A percentile compares a stretch with the other conserved stretches of the same genome.
These are phyloP conservation scores for Agrotis clavis DNA, from an alignment of 2,888 invertebrate genomes.

Conservation along the genomic window DNA sequence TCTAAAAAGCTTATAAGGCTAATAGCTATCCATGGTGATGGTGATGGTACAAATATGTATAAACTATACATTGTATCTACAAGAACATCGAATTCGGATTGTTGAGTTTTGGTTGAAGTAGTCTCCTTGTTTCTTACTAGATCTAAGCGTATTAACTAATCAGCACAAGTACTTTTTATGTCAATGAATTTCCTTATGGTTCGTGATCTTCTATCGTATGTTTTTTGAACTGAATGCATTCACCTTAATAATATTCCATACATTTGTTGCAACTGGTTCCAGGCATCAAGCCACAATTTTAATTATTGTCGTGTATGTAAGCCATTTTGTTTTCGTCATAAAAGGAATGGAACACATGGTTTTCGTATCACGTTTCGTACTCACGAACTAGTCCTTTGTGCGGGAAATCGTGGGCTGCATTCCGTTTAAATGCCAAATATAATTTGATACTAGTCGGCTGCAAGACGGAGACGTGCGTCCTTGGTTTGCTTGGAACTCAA, in stretches of 20 bases:
- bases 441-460: constrained; percentile 44
- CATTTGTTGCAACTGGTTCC: background rate
- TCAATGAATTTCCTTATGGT: background rate
- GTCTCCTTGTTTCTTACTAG: background rate
- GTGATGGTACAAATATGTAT: too few relatives aligned
- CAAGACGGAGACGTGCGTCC: constrained; percentile 32
- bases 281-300: background rate
- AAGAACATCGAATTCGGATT: too few relatives aligned
- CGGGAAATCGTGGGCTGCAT: constrained; percentile 48
- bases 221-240: background rate
- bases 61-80: too few relatives aligned
- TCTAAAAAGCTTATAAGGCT: too few relatives aligned
- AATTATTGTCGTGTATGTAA: too few relatives aligned
- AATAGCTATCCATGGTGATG: too few relatives aligned
- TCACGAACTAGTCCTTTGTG: constrained; percentile 28
- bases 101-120: background rate
- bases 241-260: background rate
- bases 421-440: constrained; percentile 63
- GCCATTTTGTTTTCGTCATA: background rate
- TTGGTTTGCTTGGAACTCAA: constrained; percentile 17
- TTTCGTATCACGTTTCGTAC: constrained; percentile 34
- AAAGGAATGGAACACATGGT: constrained; percentile 11
- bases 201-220: too few relatives aligned
- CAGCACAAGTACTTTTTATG: too few relatives aligned
- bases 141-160: background rate